These are phyloP conservation scores for Brachionus calyciflorus DNA, from an alignment of 1,140 invertebrate genomes.

Conservation along the genomic window DNA sequence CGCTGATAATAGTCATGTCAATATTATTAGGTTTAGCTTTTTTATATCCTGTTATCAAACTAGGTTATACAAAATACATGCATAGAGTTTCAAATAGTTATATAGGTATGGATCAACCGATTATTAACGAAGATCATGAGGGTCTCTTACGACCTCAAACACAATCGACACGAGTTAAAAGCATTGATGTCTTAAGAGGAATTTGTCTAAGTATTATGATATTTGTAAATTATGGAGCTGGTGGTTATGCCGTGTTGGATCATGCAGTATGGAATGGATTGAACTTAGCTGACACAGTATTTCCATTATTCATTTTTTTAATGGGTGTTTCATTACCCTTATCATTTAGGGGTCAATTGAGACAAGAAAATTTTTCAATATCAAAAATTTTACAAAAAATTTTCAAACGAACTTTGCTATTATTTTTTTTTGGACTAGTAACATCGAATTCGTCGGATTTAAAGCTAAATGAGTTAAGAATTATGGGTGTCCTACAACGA, in stretches of 20 bases:
- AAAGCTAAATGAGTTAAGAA: conserved; percentile 67
- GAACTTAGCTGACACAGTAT: conserved; percentile 85
- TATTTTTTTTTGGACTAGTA: conserved; percentile 37
- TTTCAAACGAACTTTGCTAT: background rate
- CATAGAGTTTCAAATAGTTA: background rate
- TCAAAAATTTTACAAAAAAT: background rate
- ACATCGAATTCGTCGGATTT: conserved; percentile 50
- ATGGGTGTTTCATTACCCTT: conserved; percentile 45
- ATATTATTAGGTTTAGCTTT: background rate
- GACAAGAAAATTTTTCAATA: background rate
- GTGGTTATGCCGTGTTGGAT: background rate
- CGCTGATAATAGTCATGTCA: background rate
- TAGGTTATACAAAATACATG: background rate
- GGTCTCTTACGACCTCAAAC: background rate
- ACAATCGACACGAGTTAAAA: background rate
- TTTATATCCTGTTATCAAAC: background rate
- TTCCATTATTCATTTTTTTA: conserved; percentile 71
- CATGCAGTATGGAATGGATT: conserved; percentile 79
- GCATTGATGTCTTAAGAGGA: conserved; percentile 47
- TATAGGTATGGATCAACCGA: background rate
- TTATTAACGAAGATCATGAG: conserved; percentile 35
- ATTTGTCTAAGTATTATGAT: conserved; percentile 67
- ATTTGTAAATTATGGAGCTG: conserved; percentile 75
- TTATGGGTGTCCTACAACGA: conserved; percentile 81
- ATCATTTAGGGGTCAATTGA: background rate